Conservation (phyloP, 2,113 vertebrate species). For the Misgurnus anguillicaudatus region DNA sequence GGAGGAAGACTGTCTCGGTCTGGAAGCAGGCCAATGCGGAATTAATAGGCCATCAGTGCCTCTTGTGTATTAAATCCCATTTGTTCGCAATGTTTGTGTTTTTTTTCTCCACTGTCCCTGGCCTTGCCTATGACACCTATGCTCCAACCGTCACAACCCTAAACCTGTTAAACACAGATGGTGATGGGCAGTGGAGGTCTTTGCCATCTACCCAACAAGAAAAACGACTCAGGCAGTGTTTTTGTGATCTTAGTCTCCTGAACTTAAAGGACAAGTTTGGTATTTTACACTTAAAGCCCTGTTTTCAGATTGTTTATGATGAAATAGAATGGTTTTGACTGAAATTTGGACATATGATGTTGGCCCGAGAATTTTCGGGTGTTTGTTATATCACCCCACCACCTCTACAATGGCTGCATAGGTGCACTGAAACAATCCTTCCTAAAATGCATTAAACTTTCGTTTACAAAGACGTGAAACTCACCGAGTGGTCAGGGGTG, state of each 20-base stretch:
- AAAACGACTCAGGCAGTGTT: conserved; percentile 51
- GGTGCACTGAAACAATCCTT: no score
- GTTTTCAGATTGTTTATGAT: no score
- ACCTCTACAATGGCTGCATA: no score
- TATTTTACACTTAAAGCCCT: no score
- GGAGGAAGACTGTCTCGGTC: conserved; percentile 83
- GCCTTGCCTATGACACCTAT: conserved; percentile 72
- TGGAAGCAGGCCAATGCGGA: conserved; percentile 88
- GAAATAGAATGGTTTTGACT: no score
- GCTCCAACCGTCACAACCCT: conserved; percentile 71
- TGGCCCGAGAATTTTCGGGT: no score
- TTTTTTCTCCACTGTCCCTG: conserved; percentile 72
- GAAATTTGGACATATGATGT: no score
- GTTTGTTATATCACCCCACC: no score
- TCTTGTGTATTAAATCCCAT: conserved; percentile 92
- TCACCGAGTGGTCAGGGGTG: no score
- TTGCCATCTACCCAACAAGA: conserved; percentile 58
- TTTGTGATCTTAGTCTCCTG: conserved; percentile 62
- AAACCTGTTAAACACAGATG: conserved; percentile 74
- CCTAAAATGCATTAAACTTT: no score
- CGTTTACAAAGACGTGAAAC: no score
- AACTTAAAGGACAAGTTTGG: no score
- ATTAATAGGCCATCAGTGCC: conserved; percentile 94
- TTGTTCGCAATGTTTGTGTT: conserved; percentile 84
- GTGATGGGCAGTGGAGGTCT: conserved; percentile 54